These are phyloP conservation scores for Entelurus aequoreus DNA, from an alignment of 2,113 vertebrate species.

Conservation along the genomic window DNA sequence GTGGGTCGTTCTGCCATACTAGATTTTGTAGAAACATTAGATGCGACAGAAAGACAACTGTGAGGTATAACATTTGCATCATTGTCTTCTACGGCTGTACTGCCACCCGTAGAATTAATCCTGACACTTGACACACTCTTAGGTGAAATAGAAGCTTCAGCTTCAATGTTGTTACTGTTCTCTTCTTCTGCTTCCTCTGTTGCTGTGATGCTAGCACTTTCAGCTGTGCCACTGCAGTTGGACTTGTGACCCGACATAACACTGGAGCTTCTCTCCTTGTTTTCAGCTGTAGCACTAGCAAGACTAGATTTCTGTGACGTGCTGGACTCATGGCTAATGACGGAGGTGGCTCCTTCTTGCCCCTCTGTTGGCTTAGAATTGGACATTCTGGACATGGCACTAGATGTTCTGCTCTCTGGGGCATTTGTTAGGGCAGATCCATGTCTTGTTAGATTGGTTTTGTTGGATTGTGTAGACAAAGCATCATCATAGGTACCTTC, in stretches of 20 bases:
- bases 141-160: constrained; percentile 32
- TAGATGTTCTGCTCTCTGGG: constrained; percentile 12
- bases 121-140: constrained; percentile 9
- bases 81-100: constrained; percentile 17
- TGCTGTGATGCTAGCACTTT: constrained; percentile 1
- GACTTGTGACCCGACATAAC: constrained; percentile 27
- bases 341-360: constrained; percentile 27
- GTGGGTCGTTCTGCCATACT: constrained; percentile 23
- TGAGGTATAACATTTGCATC: constrained; percentile 13
- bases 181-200: constrained; percentile 24
- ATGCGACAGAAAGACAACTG: constrained; percentile 33
- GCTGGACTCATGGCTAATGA: constrained; percentile 29
- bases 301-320: constrained; percentile 31
- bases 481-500: constrained; percentile 18
- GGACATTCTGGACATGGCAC: constrained; percentile 34
- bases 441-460: constrained; percentile 40
- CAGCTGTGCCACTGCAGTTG: constrained; percentile 10
- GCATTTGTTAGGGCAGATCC: constrained; percentile 32
- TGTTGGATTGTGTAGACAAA: constrained; percentile 42
- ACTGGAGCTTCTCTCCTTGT: constrained; percentile 33
- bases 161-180: constrained; percentile 20
- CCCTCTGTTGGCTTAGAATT: constrained; percentile 14
- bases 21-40: constrained; percentile 14
- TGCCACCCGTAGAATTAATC: constrained; percentile 10
- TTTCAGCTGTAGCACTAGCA: constrained; percentile 3